A percentile compares a stretch with the other conserved stretches of the same genome.
Conservation (phyloP, 2,113 vertebrate genomes). For the Hystrix brachyura region DNA sequence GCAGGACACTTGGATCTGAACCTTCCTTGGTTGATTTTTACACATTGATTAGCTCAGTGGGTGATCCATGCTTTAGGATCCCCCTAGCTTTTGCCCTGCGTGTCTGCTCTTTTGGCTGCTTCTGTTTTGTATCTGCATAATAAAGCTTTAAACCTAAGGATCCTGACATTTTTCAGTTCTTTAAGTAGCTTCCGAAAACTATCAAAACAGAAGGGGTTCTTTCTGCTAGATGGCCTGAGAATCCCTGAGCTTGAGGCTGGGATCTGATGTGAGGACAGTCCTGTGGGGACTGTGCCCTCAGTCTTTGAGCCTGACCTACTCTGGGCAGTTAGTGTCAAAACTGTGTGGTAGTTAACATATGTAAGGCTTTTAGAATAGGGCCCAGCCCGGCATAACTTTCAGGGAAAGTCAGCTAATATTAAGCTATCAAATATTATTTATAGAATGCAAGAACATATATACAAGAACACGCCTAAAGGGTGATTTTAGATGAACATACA, state of each 20-base stretch:
- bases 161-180: background rate
- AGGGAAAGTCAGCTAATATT: slow-evolving; percentile 4
- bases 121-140: background rate
- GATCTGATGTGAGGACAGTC: background rate
- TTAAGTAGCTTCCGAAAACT: background rate
- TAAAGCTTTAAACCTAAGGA: background rate
- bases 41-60: background rate
- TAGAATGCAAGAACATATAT: background rate
- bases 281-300: background rate
- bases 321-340: background rate
- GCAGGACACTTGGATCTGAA: background rate
- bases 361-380: background rate
- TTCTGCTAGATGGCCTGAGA: background rate
- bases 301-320: background rate
- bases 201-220: background rate
- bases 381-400: background rate
- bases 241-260: background rate
- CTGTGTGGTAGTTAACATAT: background rate
- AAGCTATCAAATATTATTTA: background rate
- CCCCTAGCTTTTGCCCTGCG: background rate
- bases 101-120: background rate
- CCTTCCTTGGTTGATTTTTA: background rate
- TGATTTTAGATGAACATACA: background rate
- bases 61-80: background rate
- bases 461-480: background rate